phyloP scores from a whole-genome alignment of 1,140 invertebrate genomes.

The Caerostris extrusa region DNA sequence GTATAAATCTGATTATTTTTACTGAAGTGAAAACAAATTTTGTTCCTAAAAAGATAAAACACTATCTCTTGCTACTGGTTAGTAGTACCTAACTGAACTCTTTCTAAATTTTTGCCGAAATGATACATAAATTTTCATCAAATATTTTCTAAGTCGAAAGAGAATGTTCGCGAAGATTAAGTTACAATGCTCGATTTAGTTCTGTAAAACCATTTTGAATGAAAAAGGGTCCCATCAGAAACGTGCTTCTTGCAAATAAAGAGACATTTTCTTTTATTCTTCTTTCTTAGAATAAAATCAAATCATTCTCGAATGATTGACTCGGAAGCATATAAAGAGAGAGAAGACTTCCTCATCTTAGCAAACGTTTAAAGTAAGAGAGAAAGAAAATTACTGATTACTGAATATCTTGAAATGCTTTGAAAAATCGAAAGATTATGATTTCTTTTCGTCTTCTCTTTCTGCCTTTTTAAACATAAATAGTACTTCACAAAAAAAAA shows the following conservation, averaged over 20 bases:
- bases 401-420: slow-evolving; percentile 19
- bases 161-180: slow-evolving; percentile 32
- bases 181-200: slow-evolving; percentile 32
- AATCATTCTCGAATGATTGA: slow-evolving; percentile 42
- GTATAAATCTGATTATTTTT: not conserved
- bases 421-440: slow-evolving; percentile 32
- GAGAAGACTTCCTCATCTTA: not conserved
- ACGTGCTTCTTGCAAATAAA: slow-evolving; percentile 36
- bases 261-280: not conserved
- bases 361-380: slow-evolving; percentile 22
- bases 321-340: not conserved
- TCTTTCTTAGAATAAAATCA: not conserved
- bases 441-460: not conserved
- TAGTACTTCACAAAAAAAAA: too few relatives aligned
- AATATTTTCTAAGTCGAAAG: not conserved
- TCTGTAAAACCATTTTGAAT: not conserved
- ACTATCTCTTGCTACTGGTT: slow-evolving; percentile 31
- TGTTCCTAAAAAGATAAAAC: not conserved
- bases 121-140: slow-evolving; percentile 11
- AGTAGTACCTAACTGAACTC: not conserved
- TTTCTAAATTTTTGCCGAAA: slow-evolving; percentile 2
- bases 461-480: slow-evolving; percentile 19
- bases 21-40: slow-evolving; percentile 6
- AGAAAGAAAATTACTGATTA: slow-evolving; percentile 18
- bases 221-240: not conserved